These are phyloP conservation scores for Baccha elongata DNA, from an alignment of 2,888 invertebrate genomes.

Conservation along the genomic window DNA sequence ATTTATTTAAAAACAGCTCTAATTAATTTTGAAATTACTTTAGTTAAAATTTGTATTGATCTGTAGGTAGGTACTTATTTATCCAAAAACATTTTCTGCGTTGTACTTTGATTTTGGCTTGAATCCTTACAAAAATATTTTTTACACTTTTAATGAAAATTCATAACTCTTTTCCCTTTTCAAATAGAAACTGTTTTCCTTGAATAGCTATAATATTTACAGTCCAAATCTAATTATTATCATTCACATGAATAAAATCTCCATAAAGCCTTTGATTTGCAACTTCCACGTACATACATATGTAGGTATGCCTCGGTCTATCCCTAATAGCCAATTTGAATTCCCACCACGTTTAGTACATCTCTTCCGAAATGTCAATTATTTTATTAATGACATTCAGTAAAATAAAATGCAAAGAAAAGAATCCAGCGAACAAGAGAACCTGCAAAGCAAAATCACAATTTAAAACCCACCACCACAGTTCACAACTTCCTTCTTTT, in stretches of 20 bases:
- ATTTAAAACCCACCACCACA: conserved; percentile 63
- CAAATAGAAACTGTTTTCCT: no score
- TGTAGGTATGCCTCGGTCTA: neutral
- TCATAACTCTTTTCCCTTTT: no score
- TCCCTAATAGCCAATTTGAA: conserved; percentile 29
- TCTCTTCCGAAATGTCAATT: conserved; percentile 71
- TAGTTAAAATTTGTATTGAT: no score
- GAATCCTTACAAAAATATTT: no score
- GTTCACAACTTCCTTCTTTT: conserved; percentile 65
- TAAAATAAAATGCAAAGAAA: conserved; percentile 25
- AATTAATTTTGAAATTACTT: no score
- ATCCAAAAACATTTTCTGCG: no score
- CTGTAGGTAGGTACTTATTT: no score
- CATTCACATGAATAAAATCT: conserved; percentile 2
- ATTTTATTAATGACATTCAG: conserved; percentile 68
- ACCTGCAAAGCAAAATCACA: conserved; percentile 40
- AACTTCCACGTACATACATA: conserved; percentile 11
- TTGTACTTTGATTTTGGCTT: no score
- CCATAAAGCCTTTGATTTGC: conserved; percentile 29
- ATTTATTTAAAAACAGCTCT: no score
- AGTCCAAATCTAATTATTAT: conserved; percentile 8
- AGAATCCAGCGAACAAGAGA: conserved; percentile 12
- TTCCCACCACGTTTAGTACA: conserved; percentile 59
- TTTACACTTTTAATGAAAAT: no score
- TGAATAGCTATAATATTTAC: no score